A percentile compares a stretch with the other conserved stretches of the same genome.
phyloP scores from a whole-genome alignment of 1,140 invertebrate species.

The Atopsyche davidsoni region DNA sequence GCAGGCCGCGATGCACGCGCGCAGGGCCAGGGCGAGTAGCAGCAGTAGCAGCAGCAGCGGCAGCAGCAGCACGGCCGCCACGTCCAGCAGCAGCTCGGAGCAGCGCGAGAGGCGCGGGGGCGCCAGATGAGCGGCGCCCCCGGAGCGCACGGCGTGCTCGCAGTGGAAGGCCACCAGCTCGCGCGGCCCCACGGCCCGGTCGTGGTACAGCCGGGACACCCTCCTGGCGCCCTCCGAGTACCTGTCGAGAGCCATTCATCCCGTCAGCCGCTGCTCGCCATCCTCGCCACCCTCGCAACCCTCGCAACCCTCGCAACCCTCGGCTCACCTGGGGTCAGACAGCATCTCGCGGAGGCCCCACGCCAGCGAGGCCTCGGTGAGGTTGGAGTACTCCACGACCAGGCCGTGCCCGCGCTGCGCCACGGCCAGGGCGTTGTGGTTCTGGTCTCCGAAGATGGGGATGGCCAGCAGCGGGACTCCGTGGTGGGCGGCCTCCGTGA shows the following conservation, averaged over 20 bases:
- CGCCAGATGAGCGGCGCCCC: constrained; percentile 33
- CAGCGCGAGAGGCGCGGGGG: constrained; percentile 30
- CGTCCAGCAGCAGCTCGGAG: constrained; percentile 12
- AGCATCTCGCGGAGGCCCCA: constrained; percentile 13
- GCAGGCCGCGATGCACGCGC: too few species aligned
- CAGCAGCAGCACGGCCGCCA: constrained; percentile 2
- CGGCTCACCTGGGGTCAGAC: constrained; percentile 4
- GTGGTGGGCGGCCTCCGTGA: constrained; percentile 34
- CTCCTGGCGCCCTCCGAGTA: constrained; percentile 23
- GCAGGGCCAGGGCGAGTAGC: too few species aligned
- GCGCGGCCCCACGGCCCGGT: constrained; percentile 30
- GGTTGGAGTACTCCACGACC: constrained; percentile 21
- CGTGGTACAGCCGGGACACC: constrained; percentile 33
- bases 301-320: neutral
- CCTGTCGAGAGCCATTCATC: neutral
- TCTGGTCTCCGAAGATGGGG: constrained; percentile 40
- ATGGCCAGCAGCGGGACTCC: constrained; percentile 35
- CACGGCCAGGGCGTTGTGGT: constrained; percentile 40
- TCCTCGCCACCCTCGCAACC: neutral
- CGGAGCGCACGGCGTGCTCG: constrained; percentile 33
- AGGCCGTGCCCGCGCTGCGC: constrained; percentile 33
- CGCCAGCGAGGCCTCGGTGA: constrained; percentile 14
- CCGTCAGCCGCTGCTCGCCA: neutral
- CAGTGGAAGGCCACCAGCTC: constrained; percentile 34
- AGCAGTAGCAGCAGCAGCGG: neutral